Evolutionary conservation across 1,140 invertebrate genomes (phyloP).

Genomic region (Drosophila quadrilineata): DNA sequence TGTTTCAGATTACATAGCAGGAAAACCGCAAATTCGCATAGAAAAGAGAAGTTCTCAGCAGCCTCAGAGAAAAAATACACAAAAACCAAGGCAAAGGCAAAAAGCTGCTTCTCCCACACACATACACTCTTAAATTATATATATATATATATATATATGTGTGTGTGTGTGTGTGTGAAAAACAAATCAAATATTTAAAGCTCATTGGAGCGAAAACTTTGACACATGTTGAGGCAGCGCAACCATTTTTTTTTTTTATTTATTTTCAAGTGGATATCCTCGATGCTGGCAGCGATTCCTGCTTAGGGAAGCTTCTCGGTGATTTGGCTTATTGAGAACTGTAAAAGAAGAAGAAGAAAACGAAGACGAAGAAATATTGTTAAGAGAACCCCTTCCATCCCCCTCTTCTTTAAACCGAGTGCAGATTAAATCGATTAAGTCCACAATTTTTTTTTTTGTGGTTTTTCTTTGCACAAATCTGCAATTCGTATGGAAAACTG

Average conservation of each 20-base stretch:
- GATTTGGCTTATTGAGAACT: constrained; percentile 28
- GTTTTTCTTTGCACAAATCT: constrained; percentile 1
- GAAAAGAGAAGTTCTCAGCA: constrained; percentile 25
- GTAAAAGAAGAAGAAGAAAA: not conserved
- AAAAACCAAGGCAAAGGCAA: constrained; percentile 13
- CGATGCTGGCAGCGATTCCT: constrained; percentile 31
- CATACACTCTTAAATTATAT: constrained; percentile 1
- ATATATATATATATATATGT: constrained; percentile 1
- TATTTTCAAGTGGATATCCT: constrained; percentile 46
- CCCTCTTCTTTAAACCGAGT: not conserved
- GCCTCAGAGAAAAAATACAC: no score
- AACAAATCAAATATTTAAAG: constrained; percentile 79
- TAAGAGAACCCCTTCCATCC: no score
- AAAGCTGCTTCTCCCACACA: constrained; percentile 44
- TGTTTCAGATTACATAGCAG: constrained; percentile 42
- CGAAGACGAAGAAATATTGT: not conserved
- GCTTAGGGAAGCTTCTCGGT: constrained; percentile 36
- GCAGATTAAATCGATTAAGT: constrained; percentile 28
- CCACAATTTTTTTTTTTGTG: constrained; percentile 21
- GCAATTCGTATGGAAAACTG: not conserved
- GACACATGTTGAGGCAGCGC: constrained; percentile 58
- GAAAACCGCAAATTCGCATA: constrained; percentile 55
- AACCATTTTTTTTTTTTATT: no score
- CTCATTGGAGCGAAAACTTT: constrained; percentile 73
- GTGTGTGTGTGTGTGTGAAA: constrained; percentile 25